Evolutionary conservation across 2,113 vertebrate species (phyloP), one percentile per base, ranked within the genome.

Genomic region (Limnothrissa miodon): DNA sequence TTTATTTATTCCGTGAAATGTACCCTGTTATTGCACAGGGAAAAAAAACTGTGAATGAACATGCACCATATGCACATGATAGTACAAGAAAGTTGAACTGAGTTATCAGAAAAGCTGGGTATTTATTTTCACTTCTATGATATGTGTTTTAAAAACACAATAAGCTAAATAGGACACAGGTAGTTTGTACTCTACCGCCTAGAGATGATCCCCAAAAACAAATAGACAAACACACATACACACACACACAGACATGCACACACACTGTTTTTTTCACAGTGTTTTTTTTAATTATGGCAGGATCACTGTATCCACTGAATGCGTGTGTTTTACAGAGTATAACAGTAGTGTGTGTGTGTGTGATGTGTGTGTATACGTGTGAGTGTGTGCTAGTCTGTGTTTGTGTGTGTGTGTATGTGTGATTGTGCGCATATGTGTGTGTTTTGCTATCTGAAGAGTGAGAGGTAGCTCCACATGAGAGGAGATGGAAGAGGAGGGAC

Each of bases 401-500:
- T 9, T 78, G 78, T 79, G 45, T 80, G 46, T 48, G 79, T 80
- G 79, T 80, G 79, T 25, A 44, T 83, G 59, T 74, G 23, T 33
- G 25, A n/a, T n/a, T n/a, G n/a, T n/a, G n/a, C n/a, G n/a, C n/a
- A n/a, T n/a, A n/a, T 56, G 23, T 17, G 25, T 56, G 80, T 53
- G 25, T 56, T 21, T 70, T 70, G 81, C 33, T 23, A 81, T 78
- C 82, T 85, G 78, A 56, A 80, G 87, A 86, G 82, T 29, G 79
- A 86, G 81, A 88, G 80, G 85, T 81, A 81, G 80, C 80, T 85
- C 81, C 78, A 62, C 82, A 81, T 1, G 29, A 74, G 33, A 15
- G 66, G 66, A 33, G 66, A 78, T 85, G 81, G 85, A 86, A 84
- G 79, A 83, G 56, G 66, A 84, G 78, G 84, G 86, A 89, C 88